These are phyloP conservation scores for Gracilinanus agilis DNA, from an alignment of 2,113 vertebrate genomes.

Conservation along the genomic window DNA sequence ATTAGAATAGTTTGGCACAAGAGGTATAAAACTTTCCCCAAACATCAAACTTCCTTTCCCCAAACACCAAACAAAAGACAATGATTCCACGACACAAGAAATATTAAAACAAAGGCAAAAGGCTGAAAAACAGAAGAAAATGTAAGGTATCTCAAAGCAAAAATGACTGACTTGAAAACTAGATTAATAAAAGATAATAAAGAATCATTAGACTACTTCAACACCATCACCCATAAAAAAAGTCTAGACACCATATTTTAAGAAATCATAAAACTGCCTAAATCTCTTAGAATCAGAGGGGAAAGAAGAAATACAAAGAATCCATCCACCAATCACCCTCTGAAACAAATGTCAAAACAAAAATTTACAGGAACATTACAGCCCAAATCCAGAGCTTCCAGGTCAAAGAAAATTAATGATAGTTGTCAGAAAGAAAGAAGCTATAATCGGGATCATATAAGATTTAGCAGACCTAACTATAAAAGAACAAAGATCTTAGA, in stretches of 20 bases:
- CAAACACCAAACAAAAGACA: not conserved
- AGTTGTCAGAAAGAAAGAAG: not conserved
- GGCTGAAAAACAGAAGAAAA: not conserved
- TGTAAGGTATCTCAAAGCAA: not conserved
- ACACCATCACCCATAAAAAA: not conserved
- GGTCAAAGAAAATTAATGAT: not conserved
- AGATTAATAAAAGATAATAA: not conserved
- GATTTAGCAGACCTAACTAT: not conserved
- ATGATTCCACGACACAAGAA: not conserved
- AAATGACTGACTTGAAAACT: not conserved
- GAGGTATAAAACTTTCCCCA: not conserved
- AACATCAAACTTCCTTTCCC: not conserved
- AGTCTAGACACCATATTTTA: not conserved
- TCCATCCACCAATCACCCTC: not conserved
- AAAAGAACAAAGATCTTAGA: not conserved
- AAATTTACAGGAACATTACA: not conserved
- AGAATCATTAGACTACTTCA: not conserved
- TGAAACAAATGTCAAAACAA: not conserved
- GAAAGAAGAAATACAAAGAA: not conserved
- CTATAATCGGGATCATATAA: not conserved
- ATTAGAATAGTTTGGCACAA: not conserved
- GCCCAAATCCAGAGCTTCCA: not conserved
- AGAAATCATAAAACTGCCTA: not conserved
- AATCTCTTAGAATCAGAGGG: not conserved
- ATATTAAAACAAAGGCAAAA: not conserved